Percentiles rank a stretch among this genome's conserved stretches.
These are phyloP conservation scores for Heterotilapia buettikoferi DNA, from an alignment of 2,113 vertebrate genomes.

Conservation along the genomic window DNA sequence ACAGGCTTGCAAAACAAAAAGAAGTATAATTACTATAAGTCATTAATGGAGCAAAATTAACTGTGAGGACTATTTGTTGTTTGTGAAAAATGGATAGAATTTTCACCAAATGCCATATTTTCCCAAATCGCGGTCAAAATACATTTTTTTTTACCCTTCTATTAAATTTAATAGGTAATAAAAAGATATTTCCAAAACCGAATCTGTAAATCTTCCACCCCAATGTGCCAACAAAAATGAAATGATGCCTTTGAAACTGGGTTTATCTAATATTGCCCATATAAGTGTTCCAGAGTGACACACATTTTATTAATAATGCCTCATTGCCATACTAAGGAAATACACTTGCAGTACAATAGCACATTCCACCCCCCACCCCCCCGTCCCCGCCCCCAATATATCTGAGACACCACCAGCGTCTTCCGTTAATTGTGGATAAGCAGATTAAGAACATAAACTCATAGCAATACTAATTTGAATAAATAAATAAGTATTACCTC, in stretches of 20 bases:
- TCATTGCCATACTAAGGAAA: neutral
- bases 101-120: neutral
- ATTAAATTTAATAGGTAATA: neutral
- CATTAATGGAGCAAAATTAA: neutral
- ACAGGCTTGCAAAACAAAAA: neutral
- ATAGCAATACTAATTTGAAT: neutral
- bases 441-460: neutral
- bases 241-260: neutral
- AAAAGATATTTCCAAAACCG: neutral
- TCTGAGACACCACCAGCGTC: neutral
- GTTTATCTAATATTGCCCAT: neutral
- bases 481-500: neutral
- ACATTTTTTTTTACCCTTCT: neutral
- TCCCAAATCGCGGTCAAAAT: fast-evolving
- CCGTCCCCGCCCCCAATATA: neutral
- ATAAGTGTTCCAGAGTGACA: neutral
- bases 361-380: neutral
- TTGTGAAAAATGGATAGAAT: neutral
- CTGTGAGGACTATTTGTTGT: neutral
- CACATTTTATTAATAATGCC: neutral
- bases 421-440: neutral
- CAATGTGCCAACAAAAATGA: neutral
- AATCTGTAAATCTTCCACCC: neutral
- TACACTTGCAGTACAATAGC: neutral
- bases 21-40: neutral